Percentiles rank a stretch among this genome's conserved stretches.
Conservation (phyloP, 2,888 invertebrate genomes). For the Aelia acuminata region DNA sequence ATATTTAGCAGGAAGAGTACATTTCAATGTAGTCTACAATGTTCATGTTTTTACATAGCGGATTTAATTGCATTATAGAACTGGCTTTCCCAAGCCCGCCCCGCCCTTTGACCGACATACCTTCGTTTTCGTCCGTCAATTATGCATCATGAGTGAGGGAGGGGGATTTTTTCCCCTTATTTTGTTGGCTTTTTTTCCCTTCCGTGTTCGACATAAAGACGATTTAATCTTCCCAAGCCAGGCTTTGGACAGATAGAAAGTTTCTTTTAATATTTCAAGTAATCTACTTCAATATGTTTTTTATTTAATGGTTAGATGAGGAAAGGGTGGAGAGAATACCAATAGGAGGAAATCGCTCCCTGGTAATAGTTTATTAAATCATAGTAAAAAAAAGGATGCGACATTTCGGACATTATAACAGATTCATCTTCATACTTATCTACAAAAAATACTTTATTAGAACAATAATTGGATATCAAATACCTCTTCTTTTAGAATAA, state of each 20-base stretch:
- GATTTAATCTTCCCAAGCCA: not conserved
- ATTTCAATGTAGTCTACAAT: conserved; percentile 55
- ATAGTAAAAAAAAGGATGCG: too few species aligned
- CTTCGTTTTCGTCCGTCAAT: conserved; percentile 40
- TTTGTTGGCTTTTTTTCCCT: not conserved
- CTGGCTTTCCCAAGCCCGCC: conserved; percentile 22
- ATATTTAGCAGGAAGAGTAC: conserved; percentile 61
- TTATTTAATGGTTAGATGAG: too few species aligned
- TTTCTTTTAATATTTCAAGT: not conserved
- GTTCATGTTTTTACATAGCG: conserved; percentile 60
- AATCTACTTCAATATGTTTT: too few species aligned
- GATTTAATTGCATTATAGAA: conserved; percentile 57
- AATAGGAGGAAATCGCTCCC: too few species aligned
- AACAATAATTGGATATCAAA: too few species aligned
- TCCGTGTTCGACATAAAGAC: conserved; percentile 19
- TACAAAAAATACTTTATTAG: too few species aligned
- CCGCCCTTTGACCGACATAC: conserved; percentile 60
- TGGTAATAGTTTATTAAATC: too few species aligned
- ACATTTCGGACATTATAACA: too few species aligned
- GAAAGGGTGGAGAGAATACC: too few species aligned
- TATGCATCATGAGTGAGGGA: conserved; percentile 26
- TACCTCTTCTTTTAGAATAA: too few species aligned
- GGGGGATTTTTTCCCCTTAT: conserved; percentile 8
- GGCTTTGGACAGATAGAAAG: not conserved
- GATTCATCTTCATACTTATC: too few species aligned